A percentile compares a stretch with the other conserved stretches of the same genome.
phyloP scores from a whole-genome alignment of 35 echinoderm and acorn worm genomes.

The Lytechinus pictus region DNA sequence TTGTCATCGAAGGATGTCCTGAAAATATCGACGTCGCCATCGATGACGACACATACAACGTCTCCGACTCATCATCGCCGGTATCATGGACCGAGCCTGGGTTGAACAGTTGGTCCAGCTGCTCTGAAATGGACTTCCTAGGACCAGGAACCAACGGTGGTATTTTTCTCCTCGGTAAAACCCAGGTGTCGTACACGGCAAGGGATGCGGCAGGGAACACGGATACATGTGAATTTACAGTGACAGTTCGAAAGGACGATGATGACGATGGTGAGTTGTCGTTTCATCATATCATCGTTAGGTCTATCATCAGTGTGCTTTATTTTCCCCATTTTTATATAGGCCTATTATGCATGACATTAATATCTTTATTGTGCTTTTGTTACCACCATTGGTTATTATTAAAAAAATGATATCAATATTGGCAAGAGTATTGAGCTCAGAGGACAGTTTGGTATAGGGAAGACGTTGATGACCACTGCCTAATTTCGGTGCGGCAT shows the following conservation, averaged over 20 bases:
- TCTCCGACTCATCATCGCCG: neutral
- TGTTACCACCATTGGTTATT: no score
- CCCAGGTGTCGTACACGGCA: neutral
- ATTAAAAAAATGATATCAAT: no score
- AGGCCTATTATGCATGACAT: no score
- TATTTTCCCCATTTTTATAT: no score
- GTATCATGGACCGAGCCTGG: neutral
- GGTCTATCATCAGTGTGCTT: no score
- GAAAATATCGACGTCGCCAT: neutral
- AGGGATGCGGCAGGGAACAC: neutral
- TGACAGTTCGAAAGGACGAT: neutral
- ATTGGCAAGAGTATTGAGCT: no score
- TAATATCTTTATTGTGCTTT: no score
- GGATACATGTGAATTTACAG: neutral
- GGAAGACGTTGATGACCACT: no score
- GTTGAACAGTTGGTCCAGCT: neutral
- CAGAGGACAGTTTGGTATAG: no score
- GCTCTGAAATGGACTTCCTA: neutral
- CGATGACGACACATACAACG: neutral
- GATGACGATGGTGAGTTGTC: neutral
- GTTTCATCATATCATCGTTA: no score
- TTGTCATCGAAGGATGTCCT: neutral
- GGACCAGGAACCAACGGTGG: neutral
- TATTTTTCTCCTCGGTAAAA: neutral
- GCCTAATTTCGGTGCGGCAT: no score